Conservation (phyloP, 2,888 invertebrate genomes). For the Melikaiella ostensackeni region DNA sequence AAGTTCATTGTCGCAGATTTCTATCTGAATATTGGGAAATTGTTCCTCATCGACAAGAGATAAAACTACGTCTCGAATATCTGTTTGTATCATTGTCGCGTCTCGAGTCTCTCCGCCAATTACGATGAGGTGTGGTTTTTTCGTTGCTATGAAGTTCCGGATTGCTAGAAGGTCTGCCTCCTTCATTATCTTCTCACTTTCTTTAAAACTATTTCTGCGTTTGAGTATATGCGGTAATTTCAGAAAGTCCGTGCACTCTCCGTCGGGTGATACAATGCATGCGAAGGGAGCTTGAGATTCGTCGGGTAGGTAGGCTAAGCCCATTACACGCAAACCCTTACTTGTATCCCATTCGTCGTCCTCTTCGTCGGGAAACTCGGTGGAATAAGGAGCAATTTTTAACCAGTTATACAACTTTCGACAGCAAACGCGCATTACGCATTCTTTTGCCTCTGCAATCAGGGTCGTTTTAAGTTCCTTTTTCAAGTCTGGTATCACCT, state of each 20-base stretch:
- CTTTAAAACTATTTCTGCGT: slow-evolving; percentile 85
- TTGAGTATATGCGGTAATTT: slow-evolving; percentile 92
- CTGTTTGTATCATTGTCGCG: slow-evolving; percentile 88
- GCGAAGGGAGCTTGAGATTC: slow-evolving; percentile 91
- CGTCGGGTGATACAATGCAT: slow-evolving; percentile 91
- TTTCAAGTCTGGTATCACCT: slow-evolving; percentile 90
- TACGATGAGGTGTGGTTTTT: slow-evolving; percentile 96
- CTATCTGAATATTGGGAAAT: slow-evolving; percentile 91
- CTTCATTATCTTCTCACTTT: slow-evolving; percentile 83
- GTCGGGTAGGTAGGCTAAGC: slow-evolving; percentile 92
- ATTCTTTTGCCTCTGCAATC: slow-evolving; percentile 91
- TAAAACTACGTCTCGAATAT: slow-evolving; percentile 85
- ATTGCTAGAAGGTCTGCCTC: slow-evolving; percentile 84
- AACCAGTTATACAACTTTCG: slow-evolving; percentile 94
- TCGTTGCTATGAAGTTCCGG: slow-evolving; percentile 89
- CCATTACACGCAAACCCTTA: slow-evolving; percentile 91
- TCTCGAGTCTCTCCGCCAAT: slow-evolving; percentile 95
- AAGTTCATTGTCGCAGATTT: slow-evolving; percentile 95
- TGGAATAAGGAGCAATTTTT: slow-evolving; percentile 89
- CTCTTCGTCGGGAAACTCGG: slow-evolving; percentile 91
- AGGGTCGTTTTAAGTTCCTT: slow-evolving; percentile 90
- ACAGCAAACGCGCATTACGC: slow-evolving; percentile 89
- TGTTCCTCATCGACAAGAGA: slow-evolving; percentile 90
- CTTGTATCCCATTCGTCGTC: slow-evolving; percentile 94
- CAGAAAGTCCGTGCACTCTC: slow-evolving; percentile 94